phyloP scores from a whole-genome alignment of 2,113 vertebrate genomes.

The Hippocampus barbouri region DNA sequence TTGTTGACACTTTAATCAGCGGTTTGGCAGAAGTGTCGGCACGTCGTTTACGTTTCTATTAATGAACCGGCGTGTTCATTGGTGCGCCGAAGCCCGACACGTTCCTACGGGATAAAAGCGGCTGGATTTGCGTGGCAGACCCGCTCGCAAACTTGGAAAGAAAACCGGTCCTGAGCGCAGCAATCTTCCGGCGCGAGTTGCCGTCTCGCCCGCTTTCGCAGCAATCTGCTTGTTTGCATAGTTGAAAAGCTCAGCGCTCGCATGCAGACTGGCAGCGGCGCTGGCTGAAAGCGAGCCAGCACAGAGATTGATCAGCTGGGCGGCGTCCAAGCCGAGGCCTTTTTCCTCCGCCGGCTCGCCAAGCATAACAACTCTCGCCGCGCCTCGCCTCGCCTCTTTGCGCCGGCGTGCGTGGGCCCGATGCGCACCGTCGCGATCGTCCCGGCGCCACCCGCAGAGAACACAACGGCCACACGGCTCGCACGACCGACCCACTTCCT shows the following conservation, averaged over 20 bases:
- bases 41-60: not conserved
- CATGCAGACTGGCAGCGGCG: constrained; percentile 1
- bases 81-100: not conserved
- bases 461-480: constrained; percentile 40
- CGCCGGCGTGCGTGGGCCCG: not conserved
- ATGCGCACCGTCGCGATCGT: constrained; percentile 12
- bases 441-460: constrained; percentile 36
- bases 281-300: constrained; percentile 50
- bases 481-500: constrained; percentile 64
- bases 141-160: constrained; percentile 5
- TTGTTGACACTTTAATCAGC: constrained; percentile 4
- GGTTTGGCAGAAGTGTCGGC: not conserved
- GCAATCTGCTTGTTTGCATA: constrained; percentile 47
- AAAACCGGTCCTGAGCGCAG: constrained; percentile 39
- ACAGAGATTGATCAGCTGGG: constrained; percentile 64
- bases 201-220: constrained; percentile 8
- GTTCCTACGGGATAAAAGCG: not conserved
- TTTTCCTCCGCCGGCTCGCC: constrained; percentile 47
- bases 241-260: constrained; percentile 50
- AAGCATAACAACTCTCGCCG: constrained; percentile 54
- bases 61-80: not conserved
- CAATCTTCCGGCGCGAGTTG: constrained; percentile 42
- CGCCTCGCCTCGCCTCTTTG: constrained; percentile 15
- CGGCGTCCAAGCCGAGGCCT: constrained; percentile 49
- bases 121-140: not conserved